A percentile compares a stretch with the other conserved stretches of the same genome.
These are phyloP conservation scores for Tethya wilhelma DNA, from an alignment of 37 sponge, comb jelly and placozoan genomes.

Conservation along the genomic window DNA sequence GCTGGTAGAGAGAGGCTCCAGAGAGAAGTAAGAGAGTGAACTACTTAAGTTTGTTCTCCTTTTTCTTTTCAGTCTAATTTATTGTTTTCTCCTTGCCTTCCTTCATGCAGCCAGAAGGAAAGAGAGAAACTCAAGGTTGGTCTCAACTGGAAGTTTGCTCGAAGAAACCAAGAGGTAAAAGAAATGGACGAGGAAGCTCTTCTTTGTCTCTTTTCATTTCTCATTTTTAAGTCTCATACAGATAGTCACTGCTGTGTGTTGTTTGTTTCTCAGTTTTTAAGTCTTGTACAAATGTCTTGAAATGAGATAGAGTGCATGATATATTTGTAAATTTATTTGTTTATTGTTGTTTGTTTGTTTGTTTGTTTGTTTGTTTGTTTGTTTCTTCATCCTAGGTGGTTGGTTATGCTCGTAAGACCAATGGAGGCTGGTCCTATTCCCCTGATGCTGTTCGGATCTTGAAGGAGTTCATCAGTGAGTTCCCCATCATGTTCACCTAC, in stretches of 20 bases:
- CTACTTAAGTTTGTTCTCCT: background rate
- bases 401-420: conserved; percentile 55
- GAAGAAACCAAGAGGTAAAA: conserved; percentile 74
- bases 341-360: conserved; percentile 17
- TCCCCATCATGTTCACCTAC: conserved; percentile 73
- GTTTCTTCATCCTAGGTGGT: conserved; percentile 13
- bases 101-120: conserved; percentile 40
- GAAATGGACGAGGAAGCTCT: background rate
- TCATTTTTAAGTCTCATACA: background rate
- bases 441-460: conserved; percentile 54
- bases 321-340: too few relatives aligned
- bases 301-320: too few relatives aligned
- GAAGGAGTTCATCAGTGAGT: conserved; percentile 54
- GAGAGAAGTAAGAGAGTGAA: conserved; percentile 71
- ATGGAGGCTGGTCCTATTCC: conserved; percentile 80
- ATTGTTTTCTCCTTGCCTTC: background rate
- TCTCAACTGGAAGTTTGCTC: conserved; percentile 82
- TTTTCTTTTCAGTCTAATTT: background rate
- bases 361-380: background rate
- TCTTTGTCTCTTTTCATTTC: background rate
- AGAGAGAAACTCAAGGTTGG: conserved; percentile 79
- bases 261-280: too few relatives aligned
- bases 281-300: background rate
- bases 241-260: background rate
- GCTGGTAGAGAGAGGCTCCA: conserved; percentile 64